A percentile compares a stretch with the other conserved stretches of the same genome.
These are phyloP conservation scores for Tetragnatha versicolor DNA, from an alignment of 1,140 invertebrate species.

Conservation along the genomic window DNA sequence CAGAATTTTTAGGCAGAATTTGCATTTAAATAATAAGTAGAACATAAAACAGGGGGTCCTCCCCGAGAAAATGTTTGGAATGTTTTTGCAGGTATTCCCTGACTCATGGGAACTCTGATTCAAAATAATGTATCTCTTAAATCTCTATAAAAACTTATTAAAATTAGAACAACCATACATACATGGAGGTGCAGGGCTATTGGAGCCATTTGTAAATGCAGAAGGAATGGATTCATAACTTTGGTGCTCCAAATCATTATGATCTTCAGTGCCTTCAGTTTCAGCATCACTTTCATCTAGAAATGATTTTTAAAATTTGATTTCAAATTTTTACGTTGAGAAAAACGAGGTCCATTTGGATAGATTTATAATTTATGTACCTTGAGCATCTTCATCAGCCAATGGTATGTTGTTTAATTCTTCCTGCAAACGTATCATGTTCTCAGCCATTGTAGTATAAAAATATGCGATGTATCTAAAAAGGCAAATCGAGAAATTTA, in stretches of 20 bases:
- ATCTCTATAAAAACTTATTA: background rate
- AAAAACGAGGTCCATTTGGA: background rate
- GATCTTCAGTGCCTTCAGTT: slow-evolving; percentile 39
- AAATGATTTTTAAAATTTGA: slow-evolving; percentile 13
- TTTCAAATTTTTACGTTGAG: background rate
- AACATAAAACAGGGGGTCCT: too few species aligned
- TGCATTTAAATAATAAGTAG: too few species aligned
- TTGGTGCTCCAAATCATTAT: slow-evolving; percentile 64
- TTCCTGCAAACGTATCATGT: slow-evolving; percentile 69
- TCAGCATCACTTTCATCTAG: slow-evolving; percentile 55
- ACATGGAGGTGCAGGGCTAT: slow-evolving; percentile 56
- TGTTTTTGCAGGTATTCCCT: too few species aligned
- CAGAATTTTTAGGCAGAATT: too few species aligned
- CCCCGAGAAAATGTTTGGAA: too few species aligned
- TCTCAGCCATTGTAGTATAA: slow-evolving; percentile 46
- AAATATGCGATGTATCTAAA: too few species aligned
- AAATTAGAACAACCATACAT: slow-evolving; percentile 9
- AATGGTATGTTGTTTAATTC: slow-evolving; percentile 83
- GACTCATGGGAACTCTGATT: too few species aligned
- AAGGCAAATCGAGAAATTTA: too few species aligned
- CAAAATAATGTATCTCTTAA: too few species aligned
- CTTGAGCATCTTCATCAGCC: slow-evolving; percentile 89
- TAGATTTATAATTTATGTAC: slow-evolving; percentile 62
- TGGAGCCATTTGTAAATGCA: slow-evolving; percentile 86
- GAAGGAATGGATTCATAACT: slow-evolving; percentile 91